Base-by-base conservation (phyloP, 2,888 invertebrate species). In the Eupithecia subfuscata region DNA sequence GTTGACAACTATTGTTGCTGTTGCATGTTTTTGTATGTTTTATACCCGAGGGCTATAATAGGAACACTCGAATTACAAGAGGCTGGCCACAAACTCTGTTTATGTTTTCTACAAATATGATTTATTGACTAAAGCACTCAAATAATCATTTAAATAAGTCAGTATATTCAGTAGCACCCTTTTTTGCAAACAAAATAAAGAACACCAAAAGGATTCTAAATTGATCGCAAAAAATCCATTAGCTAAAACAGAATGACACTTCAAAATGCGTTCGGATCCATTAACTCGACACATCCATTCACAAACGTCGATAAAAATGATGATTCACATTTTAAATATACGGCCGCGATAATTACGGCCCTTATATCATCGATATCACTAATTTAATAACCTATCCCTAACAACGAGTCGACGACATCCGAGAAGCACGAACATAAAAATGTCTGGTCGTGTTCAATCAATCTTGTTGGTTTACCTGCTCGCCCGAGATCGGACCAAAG, bases 351-450 rank as follows among this genome's bases (percentile, higher is more conserved):
- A 91, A 90, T 91, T 87, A 86, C 84, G 84, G 86, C 84, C 86
- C 87, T 88, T 87, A 85, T 87, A 85, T 87, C 88, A 89, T 87
- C 87, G 88, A 90, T 90, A 86, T 86, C 86, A 90, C 91, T 93
- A 93, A 93, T 93, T 93, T 91, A 94, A 94, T 93, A 94, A 93
- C 88, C 91, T 89, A 89, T 90, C 87, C 87, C 86, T 85, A 86
- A 84, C 86, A 86, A 83, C 84, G 83, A 92, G 91, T 91, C 92
- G 94, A 90, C 91, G 94, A 93, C 94, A 93, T 91, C 88, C 86
- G 78, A 88, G 90, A 89, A 89, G 88, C 88, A 88, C 84, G 89
- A 88, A 87, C 91, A 91, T 93, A 92, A 94, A 94, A 93, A 91
- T 92, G 93, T 93, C 93, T 87, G 88, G 87, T 87, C 88, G 87